Percentiles rank a stretch among this genome's conserved stretches.
These are phyloP conservation scores for Eolophus roseicapilla DNA, from an alignment of 2,113 vertebrate genomes.

Conservation along the genomic window DNA sequence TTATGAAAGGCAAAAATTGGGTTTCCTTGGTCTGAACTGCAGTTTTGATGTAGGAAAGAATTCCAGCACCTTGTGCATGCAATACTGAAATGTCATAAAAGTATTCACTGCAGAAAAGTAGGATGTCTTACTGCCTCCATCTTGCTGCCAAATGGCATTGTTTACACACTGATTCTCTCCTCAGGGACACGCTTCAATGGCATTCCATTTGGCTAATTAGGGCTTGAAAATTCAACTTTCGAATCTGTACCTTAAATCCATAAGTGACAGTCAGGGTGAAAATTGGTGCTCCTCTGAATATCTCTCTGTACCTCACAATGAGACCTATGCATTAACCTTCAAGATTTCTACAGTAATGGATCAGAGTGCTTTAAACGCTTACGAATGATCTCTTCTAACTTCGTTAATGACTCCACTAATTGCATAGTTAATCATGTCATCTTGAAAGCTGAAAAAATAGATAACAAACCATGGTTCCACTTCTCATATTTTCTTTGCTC, in stretches of 20 bases:
- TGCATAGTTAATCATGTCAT: constrained; percentile 56
- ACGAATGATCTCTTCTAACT: constrained; percentile 9
- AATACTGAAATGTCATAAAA: not conserved
- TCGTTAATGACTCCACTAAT: constrained; percentile 52
- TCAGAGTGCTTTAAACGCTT: not conserved
- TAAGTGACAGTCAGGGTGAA: not conserved
- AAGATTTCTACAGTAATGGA: not conserved
- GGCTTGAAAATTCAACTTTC: not conserved
- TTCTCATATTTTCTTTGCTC: not conserved
- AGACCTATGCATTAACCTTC: constrained; percentile 24
- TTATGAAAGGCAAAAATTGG: not conserved
- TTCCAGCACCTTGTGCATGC: not conserved
- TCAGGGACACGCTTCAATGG: not conserved
- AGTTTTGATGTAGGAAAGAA: not conserved
- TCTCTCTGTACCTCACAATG: not conserved
- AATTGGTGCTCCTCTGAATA: not conserved
- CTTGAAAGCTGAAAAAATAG: constrained; percentile 31
- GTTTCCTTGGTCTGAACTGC: not conserved
- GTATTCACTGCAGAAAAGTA: not conserved
- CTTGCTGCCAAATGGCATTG: not conserved
- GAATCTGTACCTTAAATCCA: not conserved
- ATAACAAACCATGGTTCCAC: not conserved
- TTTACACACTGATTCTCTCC: not conserved
- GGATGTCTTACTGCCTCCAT: not conserved
- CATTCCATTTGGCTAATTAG: not conserved